Evolutionary conservation across 2,888 invertebrate species (phyloP), one percentile per base, ranked within the genome.

Genomic region (Ctena decussata): DNA sequence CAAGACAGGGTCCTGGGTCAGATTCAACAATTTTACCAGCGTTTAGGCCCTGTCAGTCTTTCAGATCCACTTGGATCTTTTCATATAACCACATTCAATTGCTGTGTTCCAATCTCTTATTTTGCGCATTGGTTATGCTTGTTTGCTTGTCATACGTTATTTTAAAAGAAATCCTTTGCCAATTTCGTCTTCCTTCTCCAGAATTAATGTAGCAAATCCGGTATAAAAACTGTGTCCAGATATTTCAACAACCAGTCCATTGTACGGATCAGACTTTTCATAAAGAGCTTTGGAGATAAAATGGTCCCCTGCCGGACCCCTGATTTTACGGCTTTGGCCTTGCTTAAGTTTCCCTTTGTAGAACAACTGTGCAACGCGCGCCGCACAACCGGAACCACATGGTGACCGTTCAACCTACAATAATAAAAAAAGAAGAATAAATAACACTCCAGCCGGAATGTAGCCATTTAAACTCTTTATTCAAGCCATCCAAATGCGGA

Each of bases 391-490:
- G 0, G 96, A 96, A 5, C 96, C 96, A 69, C 94, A 93, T 0
- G 96, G 96, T 41, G 95, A 93, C n/a, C 96, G 91, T 83, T 96
- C 96, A 6, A 96, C 94, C 96, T 96, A 88, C 3, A 86, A 85
- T 3, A 46, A n/a, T n/a, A n/a, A n/a, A n/a, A n/a, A n/a, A n/a
- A n/a, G n/a, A n/a, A n/a, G n/a, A n/a, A n/a, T n/a, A n/a, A n/a
- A n/a, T n/a, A n/a, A n/a, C n/a, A n/a, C n/a, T n/a, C n/a, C n/a
- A n/a, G n/a, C n/a, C n/a, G n/a, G n/a, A n/a, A n/a, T n/a, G n/a
- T n/a, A n/a, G n/a, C n/a, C n/a, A n/a, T n/a, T n/a, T n/a, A n/a
- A n/a, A n/a, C n/a, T n/a, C n/a, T n/a, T n/a, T n/a, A n/a, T n/a
- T n/a, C n/a, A n/a, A n/a, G n/a, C n/a, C n/a, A n/a, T n/a, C n/a